Conservation (phyloP, 1,140 invertebrate genomes). For the Euschistus heros region DNA sequence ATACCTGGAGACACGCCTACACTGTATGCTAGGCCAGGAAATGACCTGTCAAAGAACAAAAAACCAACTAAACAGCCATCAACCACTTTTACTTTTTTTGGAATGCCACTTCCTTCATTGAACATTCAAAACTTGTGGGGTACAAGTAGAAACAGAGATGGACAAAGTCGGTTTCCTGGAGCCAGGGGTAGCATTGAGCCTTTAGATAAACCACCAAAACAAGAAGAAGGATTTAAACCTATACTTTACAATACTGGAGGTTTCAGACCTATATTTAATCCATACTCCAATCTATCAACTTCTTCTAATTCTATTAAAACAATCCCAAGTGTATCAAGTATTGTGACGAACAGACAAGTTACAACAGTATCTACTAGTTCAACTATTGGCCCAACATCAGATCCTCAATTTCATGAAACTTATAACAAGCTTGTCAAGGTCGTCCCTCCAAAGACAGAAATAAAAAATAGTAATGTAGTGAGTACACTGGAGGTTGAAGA, state of each 20-base stretch:
- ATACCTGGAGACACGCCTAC: constrained; percentile 50
- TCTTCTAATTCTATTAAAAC: no score
- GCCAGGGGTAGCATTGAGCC: constrained; percentile 28
- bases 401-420: no score
- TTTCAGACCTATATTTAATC: constrained; percentile 54
- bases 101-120: constrained; percentile 63
- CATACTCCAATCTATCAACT: constrained; percentile 29
- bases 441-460: no score
- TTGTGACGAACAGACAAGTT: no score
- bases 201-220: constrained; percentile 17
- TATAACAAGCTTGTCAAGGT: no score
- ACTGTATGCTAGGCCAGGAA: constrained; percentile 41
- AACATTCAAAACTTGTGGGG: constrained; percentile 52
- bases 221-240: constrained; percentile 50
- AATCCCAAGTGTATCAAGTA: no score
- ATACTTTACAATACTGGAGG: constrained; percentile 56
- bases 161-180: constrained; percentile 33
- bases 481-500: no score
- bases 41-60: constrained; percentile 23
- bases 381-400: no score
- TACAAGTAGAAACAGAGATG: constrained; percentile 39
- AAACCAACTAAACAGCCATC: constrained; percentile 37
- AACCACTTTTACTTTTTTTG: constrained; percentile 67
- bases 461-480: no score
- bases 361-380: no score